These are phyloP conservation scores for Hucho hucho DNA, from an alignment of 2,113 vertebrate genomes.

Conservation along the genomic window DNA sequence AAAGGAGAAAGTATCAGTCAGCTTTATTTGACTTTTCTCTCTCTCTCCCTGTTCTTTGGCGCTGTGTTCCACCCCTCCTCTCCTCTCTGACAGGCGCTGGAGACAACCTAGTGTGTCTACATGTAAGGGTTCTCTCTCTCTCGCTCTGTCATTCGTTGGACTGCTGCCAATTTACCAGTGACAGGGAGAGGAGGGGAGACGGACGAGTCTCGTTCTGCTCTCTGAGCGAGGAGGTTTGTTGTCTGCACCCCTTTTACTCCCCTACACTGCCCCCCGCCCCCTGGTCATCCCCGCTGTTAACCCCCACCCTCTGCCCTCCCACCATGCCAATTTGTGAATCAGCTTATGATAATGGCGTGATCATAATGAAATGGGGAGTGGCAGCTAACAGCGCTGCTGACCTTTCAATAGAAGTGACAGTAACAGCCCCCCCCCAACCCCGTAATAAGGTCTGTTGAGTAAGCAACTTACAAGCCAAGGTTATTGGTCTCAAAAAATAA, in stretches of 20 bases:
- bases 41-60: constrained; percentile 30
- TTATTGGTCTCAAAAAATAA: constrained; percentile 47
- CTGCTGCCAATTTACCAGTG: neutral
- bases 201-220: neutral
- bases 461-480: constrained; percentile 76
- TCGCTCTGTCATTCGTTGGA: constrained; percentile 25
- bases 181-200: constrained; percentile 2
- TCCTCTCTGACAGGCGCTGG: constrained; percentile 7
- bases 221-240: too few relatives aligned
- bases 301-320: constrained; percentile 24
- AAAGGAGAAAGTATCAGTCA: constrained; percentile 73
- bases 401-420: constrained; percentile 69
- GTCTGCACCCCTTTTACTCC: neutral
- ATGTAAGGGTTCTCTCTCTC: constrained; percentile 1
- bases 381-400: constrained; percentile 63
- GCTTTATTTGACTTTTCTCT: constrained; percentile 76
- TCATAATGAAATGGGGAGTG: constrained; percentile 64
- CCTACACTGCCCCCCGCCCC: constrained; percentile 14
- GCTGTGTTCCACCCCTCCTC: neutral
- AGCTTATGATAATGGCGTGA: constrained; percentile 68
- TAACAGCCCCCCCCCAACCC: constrained; percentile 9
- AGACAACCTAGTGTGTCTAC: neutral
- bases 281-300: neutral
- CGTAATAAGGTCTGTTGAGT: constrained; percentile 78
- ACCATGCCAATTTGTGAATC: constrained; percentile 71